phyloP scores from a whole-genome alignment of 2,797 vertebrate species.

The Enteromius treurensis region DNA sequence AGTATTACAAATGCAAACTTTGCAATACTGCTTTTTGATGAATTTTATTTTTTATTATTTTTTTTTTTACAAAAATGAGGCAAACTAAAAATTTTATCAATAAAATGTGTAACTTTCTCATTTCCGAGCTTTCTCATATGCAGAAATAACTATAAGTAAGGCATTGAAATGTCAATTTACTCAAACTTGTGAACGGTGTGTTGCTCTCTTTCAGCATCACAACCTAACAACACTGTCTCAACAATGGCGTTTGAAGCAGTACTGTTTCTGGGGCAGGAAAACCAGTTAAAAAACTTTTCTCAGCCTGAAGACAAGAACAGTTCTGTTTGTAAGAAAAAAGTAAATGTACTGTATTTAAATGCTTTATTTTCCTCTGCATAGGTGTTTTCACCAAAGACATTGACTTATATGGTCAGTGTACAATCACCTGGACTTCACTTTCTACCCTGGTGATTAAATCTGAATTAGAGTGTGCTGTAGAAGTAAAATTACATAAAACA shows the following conservation, averaged over 20 bases:
- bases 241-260: background rate
- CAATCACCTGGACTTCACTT: conserved; percentile 50
- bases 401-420: conserved; percentile 55
- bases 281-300: background rate
- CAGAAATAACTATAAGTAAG: background rate
- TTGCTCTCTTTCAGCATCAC: background rate
- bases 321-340: background rate
- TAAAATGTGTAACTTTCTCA: too few species aligned
- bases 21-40: background rate
- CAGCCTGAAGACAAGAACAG: background rate
- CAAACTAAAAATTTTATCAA: too few species aligned
- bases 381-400: conserved; percentile 31
- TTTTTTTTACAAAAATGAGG: background rate
- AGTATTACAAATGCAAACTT: background rate
- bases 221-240: background rate
- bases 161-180: background rate
- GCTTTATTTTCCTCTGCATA: conserved; percentile 23
- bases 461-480: conserved; percentile 62
- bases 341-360: background rate
- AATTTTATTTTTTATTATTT: too few species aligned
- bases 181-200: background rate
- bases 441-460: conserved; percentile 59
- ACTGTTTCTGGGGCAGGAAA: background rate
- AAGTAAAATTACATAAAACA: conserved; percentile 64
- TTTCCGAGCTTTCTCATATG: background rate